Base-by-base conservation (phyloP, 30 jellyfish, hydroid and myxozoan genomes). In the Aurelia sp. region DNA sequence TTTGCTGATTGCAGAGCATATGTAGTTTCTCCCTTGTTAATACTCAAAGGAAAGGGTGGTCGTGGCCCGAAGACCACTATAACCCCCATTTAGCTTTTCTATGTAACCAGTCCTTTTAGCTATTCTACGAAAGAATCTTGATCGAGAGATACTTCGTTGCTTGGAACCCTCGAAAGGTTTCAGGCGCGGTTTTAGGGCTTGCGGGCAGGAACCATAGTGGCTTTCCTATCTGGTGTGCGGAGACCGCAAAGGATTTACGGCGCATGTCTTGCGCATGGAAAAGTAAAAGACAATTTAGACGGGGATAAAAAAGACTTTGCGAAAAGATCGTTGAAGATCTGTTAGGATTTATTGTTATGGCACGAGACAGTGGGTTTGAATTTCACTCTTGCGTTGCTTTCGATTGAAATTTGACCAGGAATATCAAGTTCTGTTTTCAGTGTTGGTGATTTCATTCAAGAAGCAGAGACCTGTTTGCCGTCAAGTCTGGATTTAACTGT, bases 241-340 rank as follows among this genome's bases (percentile, higher is more conserved):
- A 30, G 50, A 58, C 86, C 86, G 86, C 86, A 19, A n/a, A 12
- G 63, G 86, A 59, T 21, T 73, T 75, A 17, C 63, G 86, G 67
- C 86, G 86, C 86, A 76, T 75, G 86, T 58, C 86, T 37, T 23
- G 53, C 86, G 62, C 86, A 75, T 75, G 86, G 86, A 27, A 75
- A 55, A 33, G 62, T 23, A 62, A 63, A 33, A 52, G 31, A 15
- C 12, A 22, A 30, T 75, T 58, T 21, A 51, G 20, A 13, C 57
- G 22, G 53, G 57, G 73, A 66, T 75, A 75, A 75, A 21, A 17
- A 59, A 62, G 62, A 55, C 57, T 75, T 57, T 73, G 74, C 22
- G 17, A 13, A 59, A n/a, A 61, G 64, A 35, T 75, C 76, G 63
- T 55, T 55, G 15, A 11, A 35, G 58, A 73, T 40, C 33, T 75